A percentile compares a stretch with the other conserved stretches of the same genome.
Evolutionary conservation across 2,113 vertebrate species (phyloP).

Genomic region (Boulengeromyrus knoepffleri): DNA sequence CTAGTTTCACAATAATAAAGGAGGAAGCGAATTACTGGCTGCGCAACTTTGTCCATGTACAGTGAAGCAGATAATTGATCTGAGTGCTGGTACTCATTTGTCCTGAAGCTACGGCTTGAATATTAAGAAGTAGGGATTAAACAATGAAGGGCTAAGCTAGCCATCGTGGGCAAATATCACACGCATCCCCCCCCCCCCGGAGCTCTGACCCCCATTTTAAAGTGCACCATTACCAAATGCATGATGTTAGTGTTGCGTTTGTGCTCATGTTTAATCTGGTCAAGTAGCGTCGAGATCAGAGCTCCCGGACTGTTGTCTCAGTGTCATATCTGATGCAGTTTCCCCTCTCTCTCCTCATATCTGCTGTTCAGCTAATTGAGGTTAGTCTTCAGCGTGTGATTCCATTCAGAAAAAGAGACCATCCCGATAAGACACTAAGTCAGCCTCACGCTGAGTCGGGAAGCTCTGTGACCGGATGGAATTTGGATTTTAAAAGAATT

Average conservation of each 20-base stretch:
- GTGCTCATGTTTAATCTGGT: not conserved
- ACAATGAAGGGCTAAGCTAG: not conserved
- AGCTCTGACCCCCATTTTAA: not conserved
- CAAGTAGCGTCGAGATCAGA: not conserved
- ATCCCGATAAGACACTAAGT: not conserved
- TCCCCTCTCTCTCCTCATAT: not conserved
- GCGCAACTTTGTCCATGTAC: constrained; percentile 25
- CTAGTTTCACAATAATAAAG: constrained; percentile 21
- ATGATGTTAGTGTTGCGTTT: not conserved
- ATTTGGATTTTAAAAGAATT: not conserved
- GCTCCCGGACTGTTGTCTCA: not conserved
- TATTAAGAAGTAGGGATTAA: constrained; percentile 1
- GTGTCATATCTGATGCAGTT: not conserved
- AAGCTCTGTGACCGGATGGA: not conserved
- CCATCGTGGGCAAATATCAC: not conserved
- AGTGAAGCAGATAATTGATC: constrained; percentile 33
- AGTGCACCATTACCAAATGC: not conserved
- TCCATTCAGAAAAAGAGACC: not conserved
- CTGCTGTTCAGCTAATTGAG: not conserved
- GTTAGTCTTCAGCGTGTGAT: not conserved
- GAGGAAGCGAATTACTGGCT: constrained; percentile 10
- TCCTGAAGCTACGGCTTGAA: constrained; percentile 10
- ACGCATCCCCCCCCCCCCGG: not conserved
- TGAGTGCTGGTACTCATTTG: constrained; percentile 3
- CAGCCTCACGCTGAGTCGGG: not conserved